Base-by-base conservation (phyloP, 2,113 vertebrate species). In the Parus major region DNA sequence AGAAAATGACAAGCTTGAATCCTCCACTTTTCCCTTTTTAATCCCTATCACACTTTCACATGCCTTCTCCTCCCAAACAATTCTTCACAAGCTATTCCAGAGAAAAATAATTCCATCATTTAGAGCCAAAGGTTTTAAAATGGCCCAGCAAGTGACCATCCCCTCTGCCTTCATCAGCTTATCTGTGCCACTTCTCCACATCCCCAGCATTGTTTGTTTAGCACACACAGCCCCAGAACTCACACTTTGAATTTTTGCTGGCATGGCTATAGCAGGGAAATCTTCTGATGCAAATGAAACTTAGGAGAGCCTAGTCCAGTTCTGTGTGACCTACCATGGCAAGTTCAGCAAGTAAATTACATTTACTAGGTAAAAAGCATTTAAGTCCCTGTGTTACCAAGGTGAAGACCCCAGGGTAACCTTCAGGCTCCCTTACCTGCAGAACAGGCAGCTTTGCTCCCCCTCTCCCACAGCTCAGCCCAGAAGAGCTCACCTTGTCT, bases 371-470 rank as follows among this genome's bases (percentile, higher is more conserved):
- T 36, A 7, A 52, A 72, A 52, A 23, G 0, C 15, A 28, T 33
- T 68, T 11, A 31, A 9, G 7, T 17, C 3, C 12, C 42, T 3
- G 7, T 9, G 5, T 2, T 7, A 7, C 3, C 10, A 59, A 1
- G 16, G 35, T 1, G 2, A 18, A 10, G 1, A 4, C 4, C 27
- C 41, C 8, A 13, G 8, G 3, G 10, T 0, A 21, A 36, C 0
- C 0, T 1, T 18, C 42, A 29, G 47, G 11, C 7, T 59, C 46
- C 16, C 90, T 66, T 8, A 73, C 82, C 73, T 78, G 47, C 5
- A 28, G 22, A 17, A n/a, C 9, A 11, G 15, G 19, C 9, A 7
- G 2, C 55, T 27, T 8, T 27, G 56, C 50, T 15, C 21, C 42
- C 21, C 11, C 61, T 7, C 17, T 72, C 21, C 10, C 5, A 0